A percentile compares a stretch with the other conserved stretches of the same genome.
phyloP scores from a whole-genome alignment of 2,113 vertebrate genomes.

The Oncorhynchus keta region DNA sequence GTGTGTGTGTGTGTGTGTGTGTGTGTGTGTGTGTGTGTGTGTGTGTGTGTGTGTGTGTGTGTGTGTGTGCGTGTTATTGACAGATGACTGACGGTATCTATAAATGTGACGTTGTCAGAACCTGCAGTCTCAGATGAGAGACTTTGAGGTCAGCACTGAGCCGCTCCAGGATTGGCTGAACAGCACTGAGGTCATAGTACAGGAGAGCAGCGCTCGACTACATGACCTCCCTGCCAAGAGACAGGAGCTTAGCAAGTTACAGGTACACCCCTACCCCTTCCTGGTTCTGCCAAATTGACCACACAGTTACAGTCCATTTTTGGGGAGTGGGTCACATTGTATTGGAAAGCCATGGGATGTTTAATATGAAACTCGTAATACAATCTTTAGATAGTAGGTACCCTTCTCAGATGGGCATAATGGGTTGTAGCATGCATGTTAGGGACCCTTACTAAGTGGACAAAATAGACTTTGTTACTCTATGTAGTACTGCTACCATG shows the following conservation, averaged over 20 bases:
- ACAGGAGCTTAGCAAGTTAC: slow-evolving; percentile 89
- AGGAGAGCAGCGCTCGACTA: slow-evolving; percentile 84
- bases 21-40: background rate
- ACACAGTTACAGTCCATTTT: background rate
- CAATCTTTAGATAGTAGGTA: no score
- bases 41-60: background rate
- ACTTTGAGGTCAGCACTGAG: slow-evolving; percentile 88
- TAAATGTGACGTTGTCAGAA: slow-evolving; percentile 68
- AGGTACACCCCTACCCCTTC: slow-evolving; percentile 72
- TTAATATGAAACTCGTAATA: background rate
- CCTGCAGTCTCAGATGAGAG: slow-evolving; percentile 91
- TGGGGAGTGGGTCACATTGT: background rate
- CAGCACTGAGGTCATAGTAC: slow-evolving; percentile 81
- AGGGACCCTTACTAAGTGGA: background rate
- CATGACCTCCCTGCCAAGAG: slow-evolving; percentile 90
- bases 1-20: no score
- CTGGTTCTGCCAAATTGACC: background rate
- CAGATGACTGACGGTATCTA: background rate
- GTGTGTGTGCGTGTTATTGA: background rate
- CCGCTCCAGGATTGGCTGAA: slow-evolving; percentile 91
- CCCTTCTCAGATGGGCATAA: no score
- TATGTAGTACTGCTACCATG: background rate
- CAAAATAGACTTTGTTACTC: background rate
- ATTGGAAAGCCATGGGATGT: background rate
- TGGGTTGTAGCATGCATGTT: no score